A percentile compares a stretch with the other conserved stretches of the same genome.
These are phyloP conservation scores for Cotesia typhae DNA, from an alignment of 1,140 invertebrate species.

Conservation along the genomic window DNA sequence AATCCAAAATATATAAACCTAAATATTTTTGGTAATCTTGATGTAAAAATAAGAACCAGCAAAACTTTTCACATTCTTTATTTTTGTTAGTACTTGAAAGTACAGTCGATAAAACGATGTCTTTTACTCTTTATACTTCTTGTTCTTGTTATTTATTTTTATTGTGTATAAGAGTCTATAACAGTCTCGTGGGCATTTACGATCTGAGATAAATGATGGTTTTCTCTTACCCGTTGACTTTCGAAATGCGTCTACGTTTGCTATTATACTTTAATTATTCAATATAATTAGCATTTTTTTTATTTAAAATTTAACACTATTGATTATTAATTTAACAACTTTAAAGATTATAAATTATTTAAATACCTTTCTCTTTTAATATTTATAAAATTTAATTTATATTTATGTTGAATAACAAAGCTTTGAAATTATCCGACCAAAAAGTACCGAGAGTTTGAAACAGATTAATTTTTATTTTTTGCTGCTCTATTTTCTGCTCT, in stretches of 20 bases:
- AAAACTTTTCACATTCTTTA: neutral
- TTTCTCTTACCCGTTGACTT: conserved; percentile 20
- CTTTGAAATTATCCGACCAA: too few species aligned
- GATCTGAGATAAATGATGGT: conserved; percentile 19
- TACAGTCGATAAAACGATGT: conserved; percentile 13
- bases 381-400: too few species aligned
- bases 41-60: neutral
- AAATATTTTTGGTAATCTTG: conserved; percentile 11
- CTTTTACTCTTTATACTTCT: conserved; percentile 2
- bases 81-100: conserved; percentile 1
- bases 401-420: too few species aligned
- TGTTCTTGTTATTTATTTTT: conserved; percentile 17
- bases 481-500: too few species aligned
- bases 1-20: neutral
- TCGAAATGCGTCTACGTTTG: neutral
- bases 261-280: neutral
- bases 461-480: too few species aligned
- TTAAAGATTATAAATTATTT: too few species aligned
- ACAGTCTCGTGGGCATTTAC: conserved; percentile 23
- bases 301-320: neutral
- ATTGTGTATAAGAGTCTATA: conserved; percentile 10
- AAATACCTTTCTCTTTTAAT: too few species aligned
- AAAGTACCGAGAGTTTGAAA: too few species aligned
- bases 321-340: too few species aligned
- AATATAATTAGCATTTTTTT: neutral